Evolutionary conservation across 1,140 invertebrate genomes (phyloP), one percentile per base, ranked within the genome.

Genomic region (Hetaerina americana): DNA sequence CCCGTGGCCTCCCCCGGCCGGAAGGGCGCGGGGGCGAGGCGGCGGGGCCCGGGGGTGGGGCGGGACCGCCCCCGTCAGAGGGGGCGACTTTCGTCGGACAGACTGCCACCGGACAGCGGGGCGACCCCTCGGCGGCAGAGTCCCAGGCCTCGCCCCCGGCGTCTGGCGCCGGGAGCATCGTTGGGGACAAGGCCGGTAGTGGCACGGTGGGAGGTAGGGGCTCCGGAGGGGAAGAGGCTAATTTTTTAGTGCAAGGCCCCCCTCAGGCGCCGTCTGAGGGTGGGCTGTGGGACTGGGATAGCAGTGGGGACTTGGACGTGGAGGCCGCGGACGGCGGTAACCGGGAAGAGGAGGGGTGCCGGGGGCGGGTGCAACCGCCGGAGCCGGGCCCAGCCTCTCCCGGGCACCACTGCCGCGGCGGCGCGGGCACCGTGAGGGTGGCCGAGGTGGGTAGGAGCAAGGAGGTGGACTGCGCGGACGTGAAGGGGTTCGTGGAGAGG

Each of bases 201-300:
- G 12, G 12, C 22, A 12, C 12, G 49, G 22, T 22, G 22, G 67
- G 27, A 2, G 24, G 27, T 3, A 10, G 67, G 12, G 25, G 67
- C 2, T 15, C 15, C 15, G 67, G 18, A 68, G 67, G 15, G 26
- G 27, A 25, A 31, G 73, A 73, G 73, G 72, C 70, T 74, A 79
- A 80, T 80, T 80, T 80, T 80, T 80, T 80, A 80, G 77, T 73
- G 75, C 75, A 77, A 78, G 77, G 78, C 79, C 79, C 80, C 78
- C 79, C 76, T 79, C 80, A 74, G 78, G 76, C 73, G 77, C 74
- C 68, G 80, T 82, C 84, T 84, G 86, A 83, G 77, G 92, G 90
- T 93, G 91, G 91, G 92, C 91, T 91, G 90, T 84, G 83, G 83
- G 82, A 82, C 76, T 84, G 83, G 83, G 40, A 57, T 18, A 57